phyloP scores from a whole-genome alignment of 35 echinoderm and acorn worm species.

The Holothuria glaberrima region DNA sequence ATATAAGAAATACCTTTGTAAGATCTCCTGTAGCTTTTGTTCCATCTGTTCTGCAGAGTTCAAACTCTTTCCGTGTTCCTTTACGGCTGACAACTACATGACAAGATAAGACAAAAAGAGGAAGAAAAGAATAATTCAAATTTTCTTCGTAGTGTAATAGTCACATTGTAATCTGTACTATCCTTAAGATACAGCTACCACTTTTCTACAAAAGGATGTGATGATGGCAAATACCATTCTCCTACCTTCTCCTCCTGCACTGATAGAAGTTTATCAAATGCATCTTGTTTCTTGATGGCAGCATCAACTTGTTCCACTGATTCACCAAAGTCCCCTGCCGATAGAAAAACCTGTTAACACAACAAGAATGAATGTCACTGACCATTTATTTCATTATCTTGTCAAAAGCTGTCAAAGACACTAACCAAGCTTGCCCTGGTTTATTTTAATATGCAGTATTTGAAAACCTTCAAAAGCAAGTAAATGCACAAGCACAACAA shows the following conservation, averaged over 20 bases:
- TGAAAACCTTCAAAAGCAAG: too few species aligned
- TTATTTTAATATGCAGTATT: too few species aligned
- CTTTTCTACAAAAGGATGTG: too few species aligned
- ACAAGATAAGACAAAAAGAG: neutral
- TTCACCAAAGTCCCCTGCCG: constrained; percentile 65
- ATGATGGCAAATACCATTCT: neutral
- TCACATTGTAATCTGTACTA: too few species aligned
- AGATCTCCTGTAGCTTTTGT: constrained; percentile 54
- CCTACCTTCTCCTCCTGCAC: constrained; percentile 95
- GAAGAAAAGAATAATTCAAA: constrained; percentile 16
- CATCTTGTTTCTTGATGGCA: constrained; percentile 90
- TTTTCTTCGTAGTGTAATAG: neutral
- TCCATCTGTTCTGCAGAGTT: neutral
- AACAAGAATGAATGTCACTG: too few species aligned
- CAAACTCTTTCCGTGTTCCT: constrained; percentile 8
- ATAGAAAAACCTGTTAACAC: constrained; percentile 69
- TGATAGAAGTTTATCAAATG: constrained; percentile 91
- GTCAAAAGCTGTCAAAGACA: too few species aligned
- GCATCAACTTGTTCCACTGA: constrained; percentile 93
- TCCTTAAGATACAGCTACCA: too few species aligned
- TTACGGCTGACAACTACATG: constrained; percentile 1
- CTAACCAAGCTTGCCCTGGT: too few species aligned
- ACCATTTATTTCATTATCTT: too few species aligned
- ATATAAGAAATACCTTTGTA: constrained; percentile 55
- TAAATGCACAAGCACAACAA: too few species aligned